Evolutionary conservation across 1,140 invertebrate species (phyloP), one percentile per base, ranked within the genome.

Genomic region (Thalassaphorura encarpata): DNA sequence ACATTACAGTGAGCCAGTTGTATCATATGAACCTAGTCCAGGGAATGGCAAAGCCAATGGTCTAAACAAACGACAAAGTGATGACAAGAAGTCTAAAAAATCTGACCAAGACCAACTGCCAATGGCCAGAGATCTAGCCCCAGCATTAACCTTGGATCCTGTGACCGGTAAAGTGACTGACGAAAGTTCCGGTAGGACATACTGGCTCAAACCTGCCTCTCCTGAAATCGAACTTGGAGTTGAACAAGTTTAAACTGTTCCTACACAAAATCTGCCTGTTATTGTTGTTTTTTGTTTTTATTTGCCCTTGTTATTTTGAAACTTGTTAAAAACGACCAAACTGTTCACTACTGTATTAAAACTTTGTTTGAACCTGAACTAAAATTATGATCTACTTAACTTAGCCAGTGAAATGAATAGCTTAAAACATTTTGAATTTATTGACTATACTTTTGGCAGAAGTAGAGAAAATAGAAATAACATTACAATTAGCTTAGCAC

Each of bases 1-100:
- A 15, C 63, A 67, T 39, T 66, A 69, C 64, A 69, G 66, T 45
- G 66, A 69, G 28, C 67, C 66, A 13, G 67, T 69, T 23, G 27
- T n/a, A n/a, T n/a, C n/a, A n/a, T n/a, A n/a, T n/a, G n/a, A n/a
- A n/a, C n/a, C n/a, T n/a, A n/a, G n/a, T n/a, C n/a, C n/a, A n/a
- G n/a, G n/a, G n/a, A n/a, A n/a, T n/a, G n/a, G n/a, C n/a, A n/a
- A n/a, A n/a, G n/a, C n/a, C n/a, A n/a, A 52, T 16, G 26, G 55
- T 24, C 8, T 56, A 45, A 40, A 54, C 19, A 57, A 66, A 49
- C 28, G 55, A 52, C 45, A 62, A 52, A 57, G 52, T 58, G 50
- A 46, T 54, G 39, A 36, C 2, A 16, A 41, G n/a, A 49, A 28
- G 4, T 41, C 13, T 43, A 8, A 48, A 5, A 8, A 33, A 13